Percentiles rank a stretch among this genome's conserved stretches.
phyloP scores from a whole-genome alignment of 2,888 invertebrate species.

The Hydrotaea cyrtoneurina region DNA sequence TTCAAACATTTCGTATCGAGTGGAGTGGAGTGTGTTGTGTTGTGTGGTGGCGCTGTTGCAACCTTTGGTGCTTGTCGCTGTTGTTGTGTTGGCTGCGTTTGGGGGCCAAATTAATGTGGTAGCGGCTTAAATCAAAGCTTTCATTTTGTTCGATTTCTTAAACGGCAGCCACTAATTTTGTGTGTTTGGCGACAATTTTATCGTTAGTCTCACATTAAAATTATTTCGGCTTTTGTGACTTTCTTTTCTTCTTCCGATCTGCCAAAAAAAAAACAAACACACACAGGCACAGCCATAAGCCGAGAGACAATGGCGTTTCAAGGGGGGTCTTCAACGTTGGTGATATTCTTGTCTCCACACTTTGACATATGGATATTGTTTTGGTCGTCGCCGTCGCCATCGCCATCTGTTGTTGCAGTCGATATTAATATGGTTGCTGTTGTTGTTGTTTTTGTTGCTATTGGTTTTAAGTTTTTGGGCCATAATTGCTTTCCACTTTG shows the following conservation, averaged over 20 bases:
- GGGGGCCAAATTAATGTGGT: constrained; percentile 74
- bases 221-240: constrained; percentile 70
- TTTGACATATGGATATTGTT: constrained; percentile 71
- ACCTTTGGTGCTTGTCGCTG: constrained; percentile 6
- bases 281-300: neutral
- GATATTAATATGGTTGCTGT: neutral
- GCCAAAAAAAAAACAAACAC: neutral
- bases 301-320: constrained; percentile 32
- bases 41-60: constrained; percentile 35
- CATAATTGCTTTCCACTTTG: constrained; percentile 66
- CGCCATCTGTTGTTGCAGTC: constrained; percentile 7
- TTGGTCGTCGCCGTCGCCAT: constrained; percentile 55
- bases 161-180: constrained; percentile 70
- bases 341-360: constrained; percentile 73
- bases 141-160: constrained; percentile 35
- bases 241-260: constrained; percentile 52
- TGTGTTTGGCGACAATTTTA: constrained; percentile 78
- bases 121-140: constrained; percentile 78
- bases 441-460: constrained; percentile 35
- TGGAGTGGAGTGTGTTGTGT: constrained; percentile 21
- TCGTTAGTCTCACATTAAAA: constrained; percentile 76
- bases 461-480: constrained; percentile 50
- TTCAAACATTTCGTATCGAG: constrained; percentile 45
- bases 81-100: constrained; percentile 72
- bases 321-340: constrained; percentile 71